phyloP scores from a whole-genome alignment of 2,888 invertebrate genomes.

The Pyrrhosoma nymphula region DNA sequence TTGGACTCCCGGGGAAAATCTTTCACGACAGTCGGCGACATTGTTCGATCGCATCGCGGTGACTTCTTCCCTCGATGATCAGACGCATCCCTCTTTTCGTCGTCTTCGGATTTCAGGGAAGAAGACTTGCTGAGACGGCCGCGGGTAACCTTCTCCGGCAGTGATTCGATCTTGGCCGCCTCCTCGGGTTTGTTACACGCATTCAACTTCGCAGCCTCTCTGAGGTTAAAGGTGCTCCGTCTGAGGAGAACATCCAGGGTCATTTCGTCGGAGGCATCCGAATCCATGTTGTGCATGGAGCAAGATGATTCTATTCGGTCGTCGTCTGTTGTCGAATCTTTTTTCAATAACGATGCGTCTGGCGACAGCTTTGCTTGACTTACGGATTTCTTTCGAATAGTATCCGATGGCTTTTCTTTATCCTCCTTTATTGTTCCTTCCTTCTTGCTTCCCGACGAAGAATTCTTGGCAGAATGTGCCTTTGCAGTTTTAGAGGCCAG shows the following conservation, averaged over 20 bases:
- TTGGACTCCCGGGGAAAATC: background rate
- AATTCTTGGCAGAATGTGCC: conserved; percentile 72
- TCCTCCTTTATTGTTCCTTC: conserved; percentile 73
- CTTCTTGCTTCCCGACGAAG: conserved; percentile 72
- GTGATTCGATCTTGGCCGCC: conserved; percentile 72
- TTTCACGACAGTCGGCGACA: background rate
- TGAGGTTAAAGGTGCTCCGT: conserved; percentile 68
- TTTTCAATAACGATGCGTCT: conserved; percentile 54
- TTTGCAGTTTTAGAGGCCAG: conserved; percentile 26
- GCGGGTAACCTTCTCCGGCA: conserved; percentile 71
- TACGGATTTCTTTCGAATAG: conserved; percentile 69
- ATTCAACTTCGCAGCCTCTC: background rate
- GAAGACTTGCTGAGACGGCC: conserved; percentile 36
- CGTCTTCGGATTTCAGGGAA: background rate
- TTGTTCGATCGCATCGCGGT: background rate
- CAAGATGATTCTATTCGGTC: background rate
- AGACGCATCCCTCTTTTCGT: background rate
- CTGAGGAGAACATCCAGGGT: conserved; percentile 74
- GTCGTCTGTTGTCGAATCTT: background rate
- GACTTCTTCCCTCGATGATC: conserved; percentile 28
- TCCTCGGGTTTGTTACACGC: background rate
- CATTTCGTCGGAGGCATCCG: conserved; percentile 73
- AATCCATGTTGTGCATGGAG: conserved; percentile 70
- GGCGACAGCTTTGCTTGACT: conserved; percentile 72
- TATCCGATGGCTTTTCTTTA: background rate